phyloP scores from a whole-genome alignment of 2,888 invertebrate species.

The Sabatieria punctata region DNA sequence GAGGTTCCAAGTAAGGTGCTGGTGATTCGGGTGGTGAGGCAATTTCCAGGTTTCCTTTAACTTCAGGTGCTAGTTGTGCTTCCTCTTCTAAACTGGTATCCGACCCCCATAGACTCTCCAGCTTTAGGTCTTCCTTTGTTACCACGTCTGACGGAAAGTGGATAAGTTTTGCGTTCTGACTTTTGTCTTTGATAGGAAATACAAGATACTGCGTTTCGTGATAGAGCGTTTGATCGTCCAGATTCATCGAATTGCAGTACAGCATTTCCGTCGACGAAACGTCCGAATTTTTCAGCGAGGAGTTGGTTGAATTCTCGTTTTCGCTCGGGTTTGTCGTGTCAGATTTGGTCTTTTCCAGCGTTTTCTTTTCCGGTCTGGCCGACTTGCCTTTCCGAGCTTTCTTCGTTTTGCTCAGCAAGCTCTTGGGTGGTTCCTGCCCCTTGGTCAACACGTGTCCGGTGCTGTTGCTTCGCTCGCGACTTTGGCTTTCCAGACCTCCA shows the following conservation, averaged over 20 bases:
- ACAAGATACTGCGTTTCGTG: conserved; percentile 20
- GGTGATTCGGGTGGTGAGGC: conserved; percentile 14
- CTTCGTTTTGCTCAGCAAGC: neutral
- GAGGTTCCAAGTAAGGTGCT: conserved; percentile 13
- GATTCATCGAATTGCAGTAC: conserved; percentile 1
- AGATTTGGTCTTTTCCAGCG: too few relatives aligned
- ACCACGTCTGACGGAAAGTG: conserved; percentile 19
- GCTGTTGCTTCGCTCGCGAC: neutral
- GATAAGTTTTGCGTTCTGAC: conserved; percentile 17
- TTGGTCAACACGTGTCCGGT: too few relatives aligned
- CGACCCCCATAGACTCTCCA: conserved; percentile 18
- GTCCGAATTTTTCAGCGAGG: neutral
- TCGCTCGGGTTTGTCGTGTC: too few relatives aligned
- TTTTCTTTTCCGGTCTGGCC: too few relatives aligned
- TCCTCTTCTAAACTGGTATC: conserved; percentile 22
- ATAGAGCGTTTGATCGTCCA: conserved; percentile 17
- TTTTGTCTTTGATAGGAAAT: conserved; percentile 16
- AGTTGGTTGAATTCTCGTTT: neutral
- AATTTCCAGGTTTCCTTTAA: conserved; percentile 5
- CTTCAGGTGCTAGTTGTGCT: conserved; percentile 11
- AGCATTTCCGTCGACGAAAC: neutral
- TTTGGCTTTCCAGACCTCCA: neutral
- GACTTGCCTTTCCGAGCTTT: neutral
- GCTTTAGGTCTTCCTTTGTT: neutral
- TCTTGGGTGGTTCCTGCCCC: too few relatives aligned